phyloP scores from a whole-genome alignment of 2,888 invertebrate genomes.

The Drosophila antonietae region DNA sequence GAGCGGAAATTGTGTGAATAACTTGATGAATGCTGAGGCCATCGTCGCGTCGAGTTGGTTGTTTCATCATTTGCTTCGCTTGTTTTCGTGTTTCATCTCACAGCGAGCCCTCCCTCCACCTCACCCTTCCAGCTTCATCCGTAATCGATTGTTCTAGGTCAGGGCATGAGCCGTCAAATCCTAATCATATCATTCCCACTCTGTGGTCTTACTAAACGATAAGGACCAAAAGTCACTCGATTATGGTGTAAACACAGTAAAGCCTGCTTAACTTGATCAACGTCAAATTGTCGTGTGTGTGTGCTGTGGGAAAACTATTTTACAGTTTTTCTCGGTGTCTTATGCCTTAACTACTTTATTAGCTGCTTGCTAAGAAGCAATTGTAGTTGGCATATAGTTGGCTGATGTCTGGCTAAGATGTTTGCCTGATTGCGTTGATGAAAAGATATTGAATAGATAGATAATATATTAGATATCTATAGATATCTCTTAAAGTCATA shows the following conservation, averaged over 20 bases:
- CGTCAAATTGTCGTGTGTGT: neutral
- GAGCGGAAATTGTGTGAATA: slow-evolving; percentile 71
- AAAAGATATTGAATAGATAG: neutral
- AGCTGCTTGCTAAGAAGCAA: neutral
- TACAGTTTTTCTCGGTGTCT: neutral
- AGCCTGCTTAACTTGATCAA: slow-evolving; percentile 7
- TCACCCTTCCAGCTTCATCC: neutral
- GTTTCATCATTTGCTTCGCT: slow-evolving; percentile 36
- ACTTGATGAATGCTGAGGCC: slow-evolving; percentile 70
- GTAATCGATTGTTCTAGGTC: slow-evolving; percentile 36
- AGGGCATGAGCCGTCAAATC: slow-evolving; percentile 23
- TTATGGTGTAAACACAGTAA: slow-evolving; percentile 16
- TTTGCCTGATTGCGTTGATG: neutral
- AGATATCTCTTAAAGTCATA: too few species aligned
- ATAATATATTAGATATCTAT: too few species aligned
- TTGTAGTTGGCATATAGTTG: neutral
- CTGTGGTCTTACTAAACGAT: slow-evolving; percentile 6
- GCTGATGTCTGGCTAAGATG: too few species aligned
- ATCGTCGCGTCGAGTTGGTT: slow-evolving; percentile 29
- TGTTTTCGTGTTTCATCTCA: slow-evolving; percentile 12
- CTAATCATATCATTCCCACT: slow-evolving; percentile 30
- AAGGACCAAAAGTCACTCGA: slow-evolving; percentile 19
- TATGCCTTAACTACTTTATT: slow-evolving; percentile 6
- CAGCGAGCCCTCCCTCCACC: neutral
- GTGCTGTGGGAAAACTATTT: neutral